Evolutionary conservation across 1,140 invertebrate genomes (phyloP).

Genomic region (Dendroctonus valens): DNA sequence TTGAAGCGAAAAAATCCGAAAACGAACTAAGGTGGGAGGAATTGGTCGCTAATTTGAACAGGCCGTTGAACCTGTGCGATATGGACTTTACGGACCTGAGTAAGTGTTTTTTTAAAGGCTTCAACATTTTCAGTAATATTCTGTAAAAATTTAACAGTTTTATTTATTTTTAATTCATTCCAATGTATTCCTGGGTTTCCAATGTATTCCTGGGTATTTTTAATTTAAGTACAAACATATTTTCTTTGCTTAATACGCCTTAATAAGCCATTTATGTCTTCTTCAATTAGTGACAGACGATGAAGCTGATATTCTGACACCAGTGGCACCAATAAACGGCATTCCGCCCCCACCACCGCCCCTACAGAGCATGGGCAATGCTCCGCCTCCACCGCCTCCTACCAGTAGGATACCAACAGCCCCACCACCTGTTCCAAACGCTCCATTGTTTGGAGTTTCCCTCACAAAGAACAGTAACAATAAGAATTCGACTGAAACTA

Average conservation of each 20-base stretch:
- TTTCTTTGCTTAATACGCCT: not conserved
- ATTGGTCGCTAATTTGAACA: constrained; percentile 73
- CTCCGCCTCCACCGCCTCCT: constrained; percentile 52
- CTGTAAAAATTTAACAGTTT: not conserved
- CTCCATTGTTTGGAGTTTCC: constrained; percentile 42
- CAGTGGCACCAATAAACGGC: constrained; percentile 59
- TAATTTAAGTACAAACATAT: no score
- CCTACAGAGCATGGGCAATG: constrained; percentile 50
- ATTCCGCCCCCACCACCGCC: constrained; percentile 74
- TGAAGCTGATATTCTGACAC: constrained; percentile 65
- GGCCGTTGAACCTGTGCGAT: constrained; percentile 89
- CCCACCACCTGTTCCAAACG: constrained; percentile 51
- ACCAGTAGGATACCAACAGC: constrained; percentile 42
- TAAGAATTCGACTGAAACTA: constrained; percentile 46
- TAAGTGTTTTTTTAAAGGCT: constrained; percentile 35
- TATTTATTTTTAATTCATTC: no score
- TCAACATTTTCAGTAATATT: not conserved
- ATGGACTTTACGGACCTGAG: constrained; percentile 94
- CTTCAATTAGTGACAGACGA: constrained; percentile 59
- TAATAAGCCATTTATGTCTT: not conserved
- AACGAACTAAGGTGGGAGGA: constrained; percentile 96
- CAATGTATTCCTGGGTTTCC: no score
- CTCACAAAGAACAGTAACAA: constrained; percentile 50
- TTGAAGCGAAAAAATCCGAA: constrained; percentile 83
- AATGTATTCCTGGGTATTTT: no score